Evolutionary conservation across 1,140 invertebrate genomes (phyloP).

Genomic region (Penaeus japonicus): DNA sequence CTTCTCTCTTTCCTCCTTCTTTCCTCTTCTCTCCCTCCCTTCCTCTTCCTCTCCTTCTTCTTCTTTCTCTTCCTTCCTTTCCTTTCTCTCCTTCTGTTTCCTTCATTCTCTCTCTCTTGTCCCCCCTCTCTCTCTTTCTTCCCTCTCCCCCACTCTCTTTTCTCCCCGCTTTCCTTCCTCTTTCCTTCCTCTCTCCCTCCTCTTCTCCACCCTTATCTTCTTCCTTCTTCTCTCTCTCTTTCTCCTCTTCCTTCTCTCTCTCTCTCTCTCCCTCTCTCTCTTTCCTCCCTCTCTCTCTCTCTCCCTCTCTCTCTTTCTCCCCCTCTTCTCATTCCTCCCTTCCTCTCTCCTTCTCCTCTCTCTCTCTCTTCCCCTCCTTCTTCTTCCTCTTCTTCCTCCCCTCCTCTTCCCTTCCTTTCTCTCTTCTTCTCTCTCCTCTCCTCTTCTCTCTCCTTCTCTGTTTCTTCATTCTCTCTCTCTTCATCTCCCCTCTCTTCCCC

Average conservation of each 20-base stretch:
- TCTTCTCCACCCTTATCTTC: background rate
- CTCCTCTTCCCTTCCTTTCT: too few species aligned
- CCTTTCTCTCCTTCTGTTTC: background rate
- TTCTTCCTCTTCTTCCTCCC: too few species aligned
- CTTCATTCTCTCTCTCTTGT: background rate
- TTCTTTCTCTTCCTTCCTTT: background rate
- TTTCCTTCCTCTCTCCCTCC: background rate
- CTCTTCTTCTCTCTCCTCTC: too few species aligned
- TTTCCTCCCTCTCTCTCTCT: too few species aligned
- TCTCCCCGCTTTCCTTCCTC: background rate
- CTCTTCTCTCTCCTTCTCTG: background rate
- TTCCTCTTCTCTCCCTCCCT: background rate
- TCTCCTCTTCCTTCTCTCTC: too few species aligned
- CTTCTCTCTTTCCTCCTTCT: background rate
- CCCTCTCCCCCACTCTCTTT: background rate
- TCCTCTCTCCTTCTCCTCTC: too few species aligned
- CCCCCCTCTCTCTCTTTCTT: background rate
- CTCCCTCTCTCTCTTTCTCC: too few species aligned
- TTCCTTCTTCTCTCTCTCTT: background rate
- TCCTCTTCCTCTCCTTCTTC: background rate
- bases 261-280: too few species aligned
- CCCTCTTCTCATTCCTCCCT: too few species aligned
- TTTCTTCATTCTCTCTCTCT: conserved; percentile 13
- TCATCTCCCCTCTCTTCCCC: too few species aligned
- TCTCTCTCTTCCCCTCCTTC: too few species aligned